phyloP scores from a whole-genome alignment of 2,797 vertebrate species.

The Salmo trutta region DNA sequence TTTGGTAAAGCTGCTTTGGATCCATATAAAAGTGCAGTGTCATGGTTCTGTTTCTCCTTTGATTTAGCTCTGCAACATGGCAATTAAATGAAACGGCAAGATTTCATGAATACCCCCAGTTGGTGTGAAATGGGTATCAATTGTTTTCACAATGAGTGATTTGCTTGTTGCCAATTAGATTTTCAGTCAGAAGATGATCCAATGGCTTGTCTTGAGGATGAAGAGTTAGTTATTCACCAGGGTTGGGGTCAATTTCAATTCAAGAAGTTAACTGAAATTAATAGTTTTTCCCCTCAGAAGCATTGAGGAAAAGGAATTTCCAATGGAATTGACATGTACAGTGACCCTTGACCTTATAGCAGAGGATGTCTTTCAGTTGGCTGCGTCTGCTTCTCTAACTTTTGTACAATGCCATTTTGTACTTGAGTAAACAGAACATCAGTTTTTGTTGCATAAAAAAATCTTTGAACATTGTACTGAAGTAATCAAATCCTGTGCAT shows the following conservation, averaged over 20 bases:
- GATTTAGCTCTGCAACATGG: background rate
- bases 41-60: background rate
- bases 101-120: constrained; percentile 4
- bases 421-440: constrained; percentile 7
- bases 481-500: background rate
- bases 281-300: background rate
- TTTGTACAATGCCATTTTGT: constrained; percentile 19
- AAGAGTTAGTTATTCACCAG: background rate
- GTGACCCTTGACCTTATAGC: background rate
- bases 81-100: background rate
- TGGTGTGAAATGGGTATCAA: background rate
- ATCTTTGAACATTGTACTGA: background rate
- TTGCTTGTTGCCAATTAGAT: constrained; percentile 13
- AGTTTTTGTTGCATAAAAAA: background rate
- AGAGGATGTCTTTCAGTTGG: background rate
- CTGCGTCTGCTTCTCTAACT: background rate
- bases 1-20: background rate
- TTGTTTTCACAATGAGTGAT: background rate
- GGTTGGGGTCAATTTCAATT: background rate
- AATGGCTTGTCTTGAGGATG: background rate
- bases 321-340: background rate
- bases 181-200: constrained; percentile 12
- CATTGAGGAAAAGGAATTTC: too few species aligned
- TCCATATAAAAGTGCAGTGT: background rate
- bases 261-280: background rate